Conservation (phyloP, 2,113 vertebrate genomes). For the Saguinus midas region DNA sequence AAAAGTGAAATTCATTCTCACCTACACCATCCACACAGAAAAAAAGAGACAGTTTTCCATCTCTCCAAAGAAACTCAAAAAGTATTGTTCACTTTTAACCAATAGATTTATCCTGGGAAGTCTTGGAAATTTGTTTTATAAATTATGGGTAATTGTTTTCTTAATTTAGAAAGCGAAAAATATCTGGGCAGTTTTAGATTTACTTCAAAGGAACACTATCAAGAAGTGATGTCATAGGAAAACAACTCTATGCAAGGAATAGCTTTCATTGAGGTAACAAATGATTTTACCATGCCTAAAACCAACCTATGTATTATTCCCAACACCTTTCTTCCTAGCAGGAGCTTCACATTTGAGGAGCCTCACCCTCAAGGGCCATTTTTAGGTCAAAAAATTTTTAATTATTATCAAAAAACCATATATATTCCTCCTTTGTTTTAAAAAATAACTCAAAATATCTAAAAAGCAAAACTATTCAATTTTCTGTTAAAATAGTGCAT, state of each 20-base stretch:
- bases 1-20: background rate
- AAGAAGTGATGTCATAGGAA: slow-evolving; percentile 2
- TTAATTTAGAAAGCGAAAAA: slow-evolving; percentile 36
- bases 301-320: background rate
- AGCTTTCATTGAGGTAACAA: background rate
- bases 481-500: background rate
- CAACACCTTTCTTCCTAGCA: background rate
- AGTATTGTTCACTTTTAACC: slow-evolving; percentile 4
- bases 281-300: background rate
- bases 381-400: background rate
- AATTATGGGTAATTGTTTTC: background rate
- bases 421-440: background rate
- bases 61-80: slow-evolving; percentile 12
- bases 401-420: background rate
- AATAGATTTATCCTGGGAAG: background rate
- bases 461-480: background rate
- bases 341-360: background rate
- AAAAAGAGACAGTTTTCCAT: background rate
- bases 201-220: slow-evolving; percentile 44
- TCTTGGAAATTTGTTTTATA: background rate
- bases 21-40: background rate
- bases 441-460: slow-evolving; percentile 26
- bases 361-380: background rate
- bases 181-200: background rate
- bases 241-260: background rate